Conservation (phyloP, 37 sponge, comb jelly and placozoan species). For the Tethya wilhelma region DNA sequence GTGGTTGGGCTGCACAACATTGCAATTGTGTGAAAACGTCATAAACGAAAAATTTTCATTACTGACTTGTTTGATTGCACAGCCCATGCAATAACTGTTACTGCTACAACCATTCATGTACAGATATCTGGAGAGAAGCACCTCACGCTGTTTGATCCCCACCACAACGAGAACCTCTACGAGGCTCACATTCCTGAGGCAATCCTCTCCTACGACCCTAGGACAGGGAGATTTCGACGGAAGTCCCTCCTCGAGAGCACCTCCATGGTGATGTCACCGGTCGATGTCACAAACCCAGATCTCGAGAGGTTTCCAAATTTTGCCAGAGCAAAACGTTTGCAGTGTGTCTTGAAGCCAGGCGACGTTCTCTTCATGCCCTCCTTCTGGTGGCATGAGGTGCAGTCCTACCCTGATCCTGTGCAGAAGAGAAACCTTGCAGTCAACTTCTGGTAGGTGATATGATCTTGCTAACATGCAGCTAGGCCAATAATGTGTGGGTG, state of each 20-base stretch:
- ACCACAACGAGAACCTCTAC: constrained; percentile 75
- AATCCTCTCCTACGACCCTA: constrained; percentile 31
- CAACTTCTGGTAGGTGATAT: constrained; percentile 77
- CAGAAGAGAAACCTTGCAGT: constrained; percentile 81
- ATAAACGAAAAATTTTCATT: too few species aligned
- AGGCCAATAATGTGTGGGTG: too few species aligned
- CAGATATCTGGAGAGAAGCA: constrained; percentile 78
- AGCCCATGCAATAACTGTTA: too few species aligned
- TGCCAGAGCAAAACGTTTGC: constrained; percentile 17
- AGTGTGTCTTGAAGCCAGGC: constrained; percentile 62
- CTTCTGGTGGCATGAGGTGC: constrained; percentile 93
- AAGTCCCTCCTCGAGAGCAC: constrained; percentile 70
- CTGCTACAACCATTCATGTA: too few species aligned
- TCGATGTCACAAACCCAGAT: constrained; percentile 69
- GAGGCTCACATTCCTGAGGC: constrained; percentile 86
- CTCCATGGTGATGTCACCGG: constrained; percentile 90
- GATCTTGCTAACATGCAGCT: background rate
- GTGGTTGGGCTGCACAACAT: too few species aligned
- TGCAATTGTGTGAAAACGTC: too few species aligned
- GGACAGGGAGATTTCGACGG: constrained; percentile 42
- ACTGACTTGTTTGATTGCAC: too few species aligned
- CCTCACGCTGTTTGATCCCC: constrained; percentile 73
- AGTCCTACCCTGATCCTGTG: constrained; percentile 63
- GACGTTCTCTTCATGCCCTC: constrained; percentile 89
- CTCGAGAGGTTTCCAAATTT: constrained; percentile 70